Evolutionary conservation across 2,888 invertebrate species (phyloP).

Genomic region (Caenorhabditis sp.): DNA sequence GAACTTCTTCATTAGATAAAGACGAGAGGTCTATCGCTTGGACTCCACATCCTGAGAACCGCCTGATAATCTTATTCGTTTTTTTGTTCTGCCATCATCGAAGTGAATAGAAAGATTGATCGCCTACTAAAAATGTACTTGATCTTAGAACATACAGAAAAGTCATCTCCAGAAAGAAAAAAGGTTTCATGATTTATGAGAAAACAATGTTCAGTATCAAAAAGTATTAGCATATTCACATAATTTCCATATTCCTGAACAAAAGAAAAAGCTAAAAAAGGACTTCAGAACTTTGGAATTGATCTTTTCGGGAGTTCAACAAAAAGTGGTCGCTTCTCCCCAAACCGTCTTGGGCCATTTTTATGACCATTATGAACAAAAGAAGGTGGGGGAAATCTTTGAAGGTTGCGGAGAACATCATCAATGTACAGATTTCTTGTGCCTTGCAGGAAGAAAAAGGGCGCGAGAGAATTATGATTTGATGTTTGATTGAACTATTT

Average conservation of each 20-base stretch:
- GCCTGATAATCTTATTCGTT: background rate
- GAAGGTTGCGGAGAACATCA: slow-evolving; percentile 17
- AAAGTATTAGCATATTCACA: slow-evolving; percentile 5
- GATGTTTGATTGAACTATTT: slow-evolving; percentile 13
- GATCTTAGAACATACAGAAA: background rate
- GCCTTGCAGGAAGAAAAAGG: slow-evolving; percentile 10
- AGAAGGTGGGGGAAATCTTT: slow-evolving; percentile 1
- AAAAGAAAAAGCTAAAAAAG: background rate
- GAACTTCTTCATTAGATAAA: no score
- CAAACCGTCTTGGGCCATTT: background rate
- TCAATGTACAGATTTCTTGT: slow-evolving; percentile 16
- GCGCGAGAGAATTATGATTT: background rate
- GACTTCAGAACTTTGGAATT: background rate
- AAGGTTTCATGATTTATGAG: background rate
- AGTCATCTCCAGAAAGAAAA: background rate
- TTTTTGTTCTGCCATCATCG: background rate
- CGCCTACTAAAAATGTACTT: background rate
- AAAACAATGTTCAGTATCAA: slow-evolving; percentile 25
- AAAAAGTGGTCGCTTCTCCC: background rate
- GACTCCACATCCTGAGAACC: background rate
- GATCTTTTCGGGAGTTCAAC: slow-evolving; percentile 1
- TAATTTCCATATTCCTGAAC: background rate
- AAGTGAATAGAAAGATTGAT: background rate
- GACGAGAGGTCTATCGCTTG: no score
- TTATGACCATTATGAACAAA: background rate